These are phyloP conservation scores for Scelioninae gen. 2 DNA, from an alignment of 2,888 invertebrate genomes.

Conservation along the genomic window DNA sequence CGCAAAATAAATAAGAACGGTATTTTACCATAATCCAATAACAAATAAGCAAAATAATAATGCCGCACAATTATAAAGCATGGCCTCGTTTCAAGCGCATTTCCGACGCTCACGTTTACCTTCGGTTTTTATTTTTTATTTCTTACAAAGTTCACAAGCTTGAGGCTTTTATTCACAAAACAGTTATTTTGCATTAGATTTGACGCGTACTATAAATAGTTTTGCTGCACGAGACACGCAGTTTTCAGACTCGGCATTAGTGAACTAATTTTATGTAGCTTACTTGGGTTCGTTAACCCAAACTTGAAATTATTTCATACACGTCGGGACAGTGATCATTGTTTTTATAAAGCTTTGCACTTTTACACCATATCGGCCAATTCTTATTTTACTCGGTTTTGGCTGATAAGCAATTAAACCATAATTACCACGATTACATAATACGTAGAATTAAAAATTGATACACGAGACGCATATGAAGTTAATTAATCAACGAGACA, in stretches of 20 bases:
- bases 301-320: conserved; percentile 53
- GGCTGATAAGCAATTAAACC: too few relatives aligned
- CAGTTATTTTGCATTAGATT: conserved; percentile 48
- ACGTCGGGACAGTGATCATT: conserved; percentile 11
- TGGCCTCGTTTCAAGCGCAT: conserved; percentile 41
- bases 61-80: conserved; percentile 31
- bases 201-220: conserved; percentile 70
- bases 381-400: too few relatives aligned
- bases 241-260: conserved; percentile 66
- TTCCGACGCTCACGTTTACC: conserved; percentile 34
- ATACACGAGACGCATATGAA: too few relatives aligned
- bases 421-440: too few relatives aligned
- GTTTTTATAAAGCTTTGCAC: conserved; percentile 12
- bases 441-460: too few relatives aligned
- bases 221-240: conserved; percentile 65
- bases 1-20: conserved; percentile 11
- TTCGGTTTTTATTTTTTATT: conserved; percentile 42
- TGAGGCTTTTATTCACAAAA: conserved; percentile 40
- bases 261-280: conserved; percentile 71
- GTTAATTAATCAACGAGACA: too few relatives aligned
- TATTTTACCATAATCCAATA: conserved; percentile 19
- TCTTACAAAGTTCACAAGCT: conserved; percentile 2
- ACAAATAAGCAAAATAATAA: conserved; percentile 23
- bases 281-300: conserved; percentile 70
- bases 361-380: too few relatives aligned